Evolutionary conservation across 2,797 vertebrate genomes (phyloP), one percentile per base, ranked within the genome.

Genomic region (Poeciliopsis turneri): DNA sequence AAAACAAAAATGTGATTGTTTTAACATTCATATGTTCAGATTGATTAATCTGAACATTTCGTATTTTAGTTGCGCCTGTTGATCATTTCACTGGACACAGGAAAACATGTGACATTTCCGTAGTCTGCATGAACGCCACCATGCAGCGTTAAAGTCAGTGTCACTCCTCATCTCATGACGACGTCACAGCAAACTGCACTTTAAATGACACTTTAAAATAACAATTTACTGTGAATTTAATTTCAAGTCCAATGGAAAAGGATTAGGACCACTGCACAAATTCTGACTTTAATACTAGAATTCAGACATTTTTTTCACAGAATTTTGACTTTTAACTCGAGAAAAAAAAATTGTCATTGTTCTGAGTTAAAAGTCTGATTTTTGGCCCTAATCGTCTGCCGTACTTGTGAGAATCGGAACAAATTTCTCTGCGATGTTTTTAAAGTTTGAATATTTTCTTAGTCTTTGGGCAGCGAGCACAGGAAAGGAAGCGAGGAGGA

Each of bases 131-230:
- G 55, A 80, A 33, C 74, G 82, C 83, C 86, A 87, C 84, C 72
- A 51, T 18, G 4, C 53, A n/a, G 80, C 8, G 71, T 82, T 85
- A 79, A 46, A 87, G 90, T 75, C 82, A 78, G 69, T 83, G 88
- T 80, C 75, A 1, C 75, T 70, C 33, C 16, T 0, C 79, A 68
- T 71, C 25, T 82, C 25, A 7, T 18, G 7, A 16, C 72, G 30
- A 61, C 15, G 53, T 70, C 64, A 69, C 45, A 25, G 59, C 51
- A 64, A 36, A 39, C 69, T 61, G 3, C 68, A 23, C 16, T 53
- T 77, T 55, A 13, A 51, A 36, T 13, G 2, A 73, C 30, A 73
- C 25, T 64, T 41, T 68, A 25, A 25, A 41, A 66, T 9, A 15
- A 61, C 25, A 20, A 36, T 36, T 23, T 10, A 39, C 16, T 39